A percentile compares a stretch with the other conserved stretches of the same genome.
phyloP scores from a whole-genome alignment of 2,113 vertebrate genomes.

The Lepidothrix coronata region DNA sequence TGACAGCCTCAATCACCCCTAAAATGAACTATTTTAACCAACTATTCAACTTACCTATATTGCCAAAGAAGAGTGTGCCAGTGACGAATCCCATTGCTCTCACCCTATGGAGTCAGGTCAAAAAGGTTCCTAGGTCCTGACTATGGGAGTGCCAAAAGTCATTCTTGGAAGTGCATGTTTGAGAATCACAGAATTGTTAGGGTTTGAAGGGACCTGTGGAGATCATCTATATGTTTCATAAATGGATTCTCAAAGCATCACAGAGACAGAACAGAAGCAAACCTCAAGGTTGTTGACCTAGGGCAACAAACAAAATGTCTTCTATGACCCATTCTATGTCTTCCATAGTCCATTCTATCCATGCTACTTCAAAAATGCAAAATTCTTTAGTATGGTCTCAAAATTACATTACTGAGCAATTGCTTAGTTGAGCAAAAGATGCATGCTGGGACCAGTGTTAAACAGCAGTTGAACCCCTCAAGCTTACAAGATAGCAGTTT shows the following conservation, averaged over 20 bases:
- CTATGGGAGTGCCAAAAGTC: not conserved
- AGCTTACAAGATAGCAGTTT: not conserved
- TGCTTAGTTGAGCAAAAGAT: not conserved
- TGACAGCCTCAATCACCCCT: not conserved
- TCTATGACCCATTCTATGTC: not conserved
- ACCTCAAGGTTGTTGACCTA: not conserved
- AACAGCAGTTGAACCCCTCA: not conserved
- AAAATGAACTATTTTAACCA: not conserved
- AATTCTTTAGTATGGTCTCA: not conserved
- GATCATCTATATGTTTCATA: not conserved
- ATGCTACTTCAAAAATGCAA: not conserved
- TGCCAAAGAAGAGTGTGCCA: not conserved
- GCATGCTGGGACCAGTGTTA: not conserved
- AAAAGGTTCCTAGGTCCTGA: not conserved
- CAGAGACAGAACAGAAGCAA: not conserved
- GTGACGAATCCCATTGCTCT: not conserved
- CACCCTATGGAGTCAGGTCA: fast-evolving
- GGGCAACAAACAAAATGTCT: not conserved
- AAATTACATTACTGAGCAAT: not conserved
- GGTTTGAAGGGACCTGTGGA: not conserved
- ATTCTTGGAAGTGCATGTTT: not conserved
- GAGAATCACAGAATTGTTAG: not conserved
- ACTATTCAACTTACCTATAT: not conserved
- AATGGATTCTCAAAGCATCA: not conserved
- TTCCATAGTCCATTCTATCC: not conserved